These are phyloP conservation scores for Alfaro cultratus DNA, from an alignment of 2,797 vertebrate species.

Conservation along the genomic window DNA sequence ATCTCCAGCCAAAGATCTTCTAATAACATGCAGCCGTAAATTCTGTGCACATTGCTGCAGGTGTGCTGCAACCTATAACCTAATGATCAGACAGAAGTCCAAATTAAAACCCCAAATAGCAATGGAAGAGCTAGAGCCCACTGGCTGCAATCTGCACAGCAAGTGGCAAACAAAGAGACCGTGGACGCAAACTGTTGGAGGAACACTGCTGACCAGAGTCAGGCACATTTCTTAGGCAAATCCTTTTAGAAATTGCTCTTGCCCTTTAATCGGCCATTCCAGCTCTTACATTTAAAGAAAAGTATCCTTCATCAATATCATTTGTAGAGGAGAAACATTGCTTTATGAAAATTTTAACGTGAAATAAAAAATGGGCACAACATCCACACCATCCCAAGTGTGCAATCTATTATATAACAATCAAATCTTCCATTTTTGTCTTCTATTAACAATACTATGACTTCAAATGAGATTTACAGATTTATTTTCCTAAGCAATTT, in stretches of 20 bases:
- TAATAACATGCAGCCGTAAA: neutral
- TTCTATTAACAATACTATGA: neutral
- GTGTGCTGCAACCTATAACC: neutral
- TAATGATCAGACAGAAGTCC: neutral
- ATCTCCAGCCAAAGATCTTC: neutral
- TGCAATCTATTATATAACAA: neutral
- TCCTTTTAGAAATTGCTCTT: neutral
- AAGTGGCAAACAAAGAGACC: neutral
- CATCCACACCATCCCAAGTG: neutral
- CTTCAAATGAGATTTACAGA: conserved; percentile 1
- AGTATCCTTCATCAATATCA: neutral
- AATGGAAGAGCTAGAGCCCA: neutral
- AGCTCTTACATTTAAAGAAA: neutral
- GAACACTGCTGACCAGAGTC: neutral
- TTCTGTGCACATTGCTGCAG: neutral
- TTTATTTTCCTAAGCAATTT: neutral
- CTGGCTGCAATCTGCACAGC: too few relatives aligned
- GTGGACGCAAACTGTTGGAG: neutral
- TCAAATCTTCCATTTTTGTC: neutral
- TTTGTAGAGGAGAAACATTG: neutral
- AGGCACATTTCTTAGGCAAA: neutral
- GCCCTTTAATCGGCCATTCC: neutral
- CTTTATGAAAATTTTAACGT: neutral
- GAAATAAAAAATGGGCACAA: neutral
- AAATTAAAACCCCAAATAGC: neutral